A percentile compares a stretch with the other conserved stretches of the same genome.
Conservation (phyloP, 2,888 invertebrate species). For the Spisula solida region DNA sequence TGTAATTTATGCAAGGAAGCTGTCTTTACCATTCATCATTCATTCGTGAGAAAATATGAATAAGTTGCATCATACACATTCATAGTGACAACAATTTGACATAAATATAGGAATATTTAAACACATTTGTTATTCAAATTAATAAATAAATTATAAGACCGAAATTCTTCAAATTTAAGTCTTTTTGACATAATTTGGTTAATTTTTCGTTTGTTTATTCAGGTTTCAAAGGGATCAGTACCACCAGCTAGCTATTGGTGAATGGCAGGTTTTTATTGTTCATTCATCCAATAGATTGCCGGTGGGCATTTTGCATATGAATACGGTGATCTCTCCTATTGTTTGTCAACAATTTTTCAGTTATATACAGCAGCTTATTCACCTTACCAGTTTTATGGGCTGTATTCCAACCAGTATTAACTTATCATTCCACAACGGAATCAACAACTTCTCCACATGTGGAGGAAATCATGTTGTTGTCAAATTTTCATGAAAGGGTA, state of each 20-base stretch:
- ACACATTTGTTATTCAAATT: background rate
- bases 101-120: background rate
- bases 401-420: background rate
- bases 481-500: background rate
- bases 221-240: no score
- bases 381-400: no score
- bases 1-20: slow-evolving; percentile 3
- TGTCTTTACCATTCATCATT: background rate
- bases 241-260: no score
- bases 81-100: background rate
- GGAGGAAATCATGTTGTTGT: background rate
- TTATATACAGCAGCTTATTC: no score
- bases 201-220: no score
- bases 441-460: background rate
- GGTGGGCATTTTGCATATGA: no score
- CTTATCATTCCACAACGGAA: background rate
- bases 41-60: background rate
- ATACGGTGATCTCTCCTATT: no score
- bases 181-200: no score
- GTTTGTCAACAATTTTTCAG: no score
- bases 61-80: background rate
- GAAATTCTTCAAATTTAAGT: background rate
- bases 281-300: no score
- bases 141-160: background rate
- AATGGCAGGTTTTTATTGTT: no score